Conservation (phyloP, 2,797 vertebrate genomes). For the Artibeus jamaicensis region DNA sequence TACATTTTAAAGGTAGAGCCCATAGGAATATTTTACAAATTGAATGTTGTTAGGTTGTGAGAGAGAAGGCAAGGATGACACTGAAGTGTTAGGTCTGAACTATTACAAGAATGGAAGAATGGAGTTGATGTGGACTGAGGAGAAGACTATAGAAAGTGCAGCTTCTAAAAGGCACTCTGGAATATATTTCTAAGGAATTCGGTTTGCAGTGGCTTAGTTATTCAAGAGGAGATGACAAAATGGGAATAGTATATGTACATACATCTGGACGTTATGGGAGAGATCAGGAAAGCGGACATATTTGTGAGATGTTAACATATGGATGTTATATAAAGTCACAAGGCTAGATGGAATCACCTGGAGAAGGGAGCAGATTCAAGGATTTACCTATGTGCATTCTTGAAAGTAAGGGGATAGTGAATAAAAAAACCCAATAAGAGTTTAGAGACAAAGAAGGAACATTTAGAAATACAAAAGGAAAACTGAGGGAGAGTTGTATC, state of each 20-base stretch:
- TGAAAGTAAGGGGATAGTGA: not conserved
- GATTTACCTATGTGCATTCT: not conserved
- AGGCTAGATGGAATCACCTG: not conserved
- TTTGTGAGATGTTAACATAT: not conserved
- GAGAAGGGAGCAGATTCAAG: not conserved
- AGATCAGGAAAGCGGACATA: not conserved
- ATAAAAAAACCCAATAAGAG: not conserved
- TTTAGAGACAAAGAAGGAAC: not conserved
- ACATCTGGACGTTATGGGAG: not conserved
- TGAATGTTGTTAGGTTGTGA: not conserved
- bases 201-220: not conserved
- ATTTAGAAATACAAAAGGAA: not conserved
- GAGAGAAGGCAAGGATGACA: not conserved
- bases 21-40: not conserved
- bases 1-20: not conserved
- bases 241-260: not conserved
- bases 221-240: not conserved
- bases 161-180: not conserved
- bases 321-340: not conserved
- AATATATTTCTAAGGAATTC: not conserved
- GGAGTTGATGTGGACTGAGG: not conserved
- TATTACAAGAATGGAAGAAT: not conserved
- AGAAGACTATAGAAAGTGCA: not conserved
- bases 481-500: not conserved
- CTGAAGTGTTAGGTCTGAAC: not conserved